Evolutionary conservation across 2,888 invertebrate genomes (phyloP), one percentile per base, ranked within the genome.

Genomic region (Lasioglossum calceatum): DNA sequence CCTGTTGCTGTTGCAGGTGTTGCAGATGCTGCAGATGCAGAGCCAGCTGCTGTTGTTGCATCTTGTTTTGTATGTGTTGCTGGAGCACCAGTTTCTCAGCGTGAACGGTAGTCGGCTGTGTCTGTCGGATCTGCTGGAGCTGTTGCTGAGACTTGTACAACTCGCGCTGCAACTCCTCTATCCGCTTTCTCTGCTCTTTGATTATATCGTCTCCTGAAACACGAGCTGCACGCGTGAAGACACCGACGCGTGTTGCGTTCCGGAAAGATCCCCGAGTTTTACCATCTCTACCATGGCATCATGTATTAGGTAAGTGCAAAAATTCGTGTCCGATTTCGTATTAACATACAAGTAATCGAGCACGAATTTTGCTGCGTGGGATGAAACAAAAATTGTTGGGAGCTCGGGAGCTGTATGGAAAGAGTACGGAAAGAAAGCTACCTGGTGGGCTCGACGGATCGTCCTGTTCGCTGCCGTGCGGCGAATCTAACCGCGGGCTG

Each of bases 81-180:
- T 97, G 96, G 0, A 97, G 95, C 32, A 96, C 96, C 90, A 96
- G 94, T 84, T 96, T 96, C 90, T 96, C 95, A 0, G 95, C 94
- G 58, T 95, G 92, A 88, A 96, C 96, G 90, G 96, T 96, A 61
- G 96, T 96, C 47, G 97, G 96, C 85, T 97, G 96, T 85, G 96
- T 97, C 89, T 97, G 96, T n/a, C 95, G 95, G 72, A 97, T 96
- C 88, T 97, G 97, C 92, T 98, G 97, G 88, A 98, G 94, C 93
- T 98, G 98, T 91, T 97, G 97, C 86, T 98, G 97, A 1, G 98
- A 98, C 89, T 97, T 97, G 85, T 97, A 97, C 89, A 98, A 94
- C 93, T 98, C 98, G 4, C 98, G 96, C 94, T 98, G 98, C 73
- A 99, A 96, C 93, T 98, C 98, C 93, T 98, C 98, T 91, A 99